Conservation (phyloP, 2,113 vertebrate species). For the Chionomys nivalis region DNA sequence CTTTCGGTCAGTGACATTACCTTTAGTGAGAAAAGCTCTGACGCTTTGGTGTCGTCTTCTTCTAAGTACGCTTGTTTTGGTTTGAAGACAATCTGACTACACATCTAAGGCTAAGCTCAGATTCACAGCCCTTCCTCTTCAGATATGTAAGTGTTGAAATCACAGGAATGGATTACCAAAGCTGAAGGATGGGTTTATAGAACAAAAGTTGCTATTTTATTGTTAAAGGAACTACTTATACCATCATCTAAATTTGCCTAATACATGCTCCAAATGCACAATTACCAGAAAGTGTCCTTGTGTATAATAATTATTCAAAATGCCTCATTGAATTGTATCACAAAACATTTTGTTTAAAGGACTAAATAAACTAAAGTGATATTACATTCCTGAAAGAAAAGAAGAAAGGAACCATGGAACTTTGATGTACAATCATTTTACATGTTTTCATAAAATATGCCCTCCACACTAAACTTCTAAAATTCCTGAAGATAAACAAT, state of each 20-base stretch:
- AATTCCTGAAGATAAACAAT: constrained; percentile 9
- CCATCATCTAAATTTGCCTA: constrained; percentile 7
- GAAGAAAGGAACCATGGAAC: background rate
- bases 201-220: constrained; percentile 5
- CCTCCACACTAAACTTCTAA: background rate
- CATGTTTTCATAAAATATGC: constrained; percentile 35
- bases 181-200: background rate
- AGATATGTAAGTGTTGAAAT: background rate
- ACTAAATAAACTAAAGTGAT: constrained; percentile 21
- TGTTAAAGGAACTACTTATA: background rate
- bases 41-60: background rate
- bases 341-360: background rate
- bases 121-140: background rate
- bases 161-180: too few relatives aligned
- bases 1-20: constrained; percentile 14
- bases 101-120: background rate
- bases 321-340: background rate
- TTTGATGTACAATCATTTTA: constrained; percentile 16
- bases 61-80: background rate
- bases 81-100: background rate
- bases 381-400: constrained; percentile 32
- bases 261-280: background rate
- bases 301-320: constrained; percentile 19
- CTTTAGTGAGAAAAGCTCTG: background rate
- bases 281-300: constrained; percentile 13